Percentiles rank a stretch among this genome's conserved stretches.
These are phyloP conservation scores for Armadillidium nasatum DNA, from an alignment of 1,140 invertebrate species.

Conservation along the genomic window DNA sequence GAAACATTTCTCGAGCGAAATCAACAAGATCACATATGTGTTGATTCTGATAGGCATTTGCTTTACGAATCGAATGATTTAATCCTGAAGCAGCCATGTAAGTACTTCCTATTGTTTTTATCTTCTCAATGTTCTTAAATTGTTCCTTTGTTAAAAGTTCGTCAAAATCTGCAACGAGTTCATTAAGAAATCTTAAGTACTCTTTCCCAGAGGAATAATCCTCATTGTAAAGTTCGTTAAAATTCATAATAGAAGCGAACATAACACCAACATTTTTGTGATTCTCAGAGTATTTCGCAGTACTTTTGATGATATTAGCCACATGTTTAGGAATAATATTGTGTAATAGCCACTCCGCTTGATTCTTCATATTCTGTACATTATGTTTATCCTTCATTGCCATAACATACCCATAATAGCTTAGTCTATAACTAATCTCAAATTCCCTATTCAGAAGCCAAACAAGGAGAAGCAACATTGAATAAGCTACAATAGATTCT, in stretches of 20 bases:
- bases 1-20: slow-evolving; percentile 80
- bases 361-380: slow-evolving; percentile 83
- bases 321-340: slow-evolving; percentile 95
- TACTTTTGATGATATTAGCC: slow-evolving; percentile 84
- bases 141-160: slow-evolving; percentile 75
- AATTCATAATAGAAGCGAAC: slow-evolving; percentile 92
- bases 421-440: slow-evolving; percentile 86
- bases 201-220: slow-evolving; percentile 87
- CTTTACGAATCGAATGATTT: slow-evolving; percentile 62
- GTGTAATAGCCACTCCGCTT: slow-evolving; percentile 91
- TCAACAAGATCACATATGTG: slow-evolving; percentile 84
- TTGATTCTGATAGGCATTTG: slow-evolving; percentile 61
- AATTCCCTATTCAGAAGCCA: slow-evolving; percentile 90
- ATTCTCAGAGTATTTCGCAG: slow-evolving; percentile 92
- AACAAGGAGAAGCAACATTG: slow-evolving; percentile 74
- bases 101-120: slow-evolving; percentile 94
- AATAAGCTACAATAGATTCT: slow-evolving; percentile 70
- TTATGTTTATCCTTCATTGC: slow-evolving; percentile 76
- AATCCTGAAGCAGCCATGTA: slow-evolving; percentile 96
- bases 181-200: slow-evolving; percentile 88
- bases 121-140: slow-evolving; percentile 90
- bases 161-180: slow-evolving; percentile 90
- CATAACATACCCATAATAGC: slow-evolving; percentile 86
- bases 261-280: slow-evolving; percentile 88
- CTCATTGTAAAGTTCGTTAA: slow-evolving; percentile 94